Evolutionary conservation across 37 sponge, comb jelly and placozoan genomes (phyloP).

Genomic region (Geodia barretti): DNA sequence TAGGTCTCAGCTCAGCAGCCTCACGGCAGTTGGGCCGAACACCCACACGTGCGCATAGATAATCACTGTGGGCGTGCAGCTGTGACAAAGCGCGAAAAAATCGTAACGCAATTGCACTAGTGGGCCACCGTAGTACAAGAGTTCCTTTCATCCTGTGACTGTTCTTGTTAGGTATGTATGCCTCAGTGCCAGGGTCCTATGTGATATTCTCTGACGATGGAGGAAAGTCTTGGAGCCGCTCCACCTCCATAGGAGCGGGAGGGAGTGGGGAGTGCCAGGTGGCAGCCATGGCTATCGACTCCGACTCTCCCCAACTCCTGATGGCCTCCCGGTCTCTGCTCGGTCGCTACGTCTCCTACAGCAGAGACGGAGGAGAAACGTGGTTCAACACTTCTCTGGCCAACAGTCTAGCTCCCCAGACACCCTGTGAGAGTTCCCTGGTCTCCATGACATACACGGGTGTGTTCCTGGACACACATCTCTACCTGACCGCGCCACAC

Average conservation of each 20-base stretch:
- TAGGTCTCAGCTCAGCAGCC: no score
- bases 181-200: constrained; percentile 15
- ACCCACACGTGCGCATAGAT: no score
- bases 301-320: not conserved
- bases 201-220: constrained; percentile 25
- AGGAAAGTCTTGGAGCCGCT: constrained; percentile 16
- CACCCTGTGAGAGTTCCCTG: constrained; percentile 2
- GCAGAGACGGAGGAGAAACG: constrained; percentile 22
- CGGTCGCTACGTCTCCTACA: constrained; percentile 4
- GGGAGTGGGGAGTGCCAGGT: constrained; percentile 19
- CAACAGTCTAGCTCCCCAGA: constrained; percentile 4
- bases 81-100: no score
- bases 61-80: no score
- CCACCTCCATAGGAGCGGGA: not conserved
- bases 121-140: no score
- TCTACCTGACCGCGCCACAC: constrained; percentile 17
- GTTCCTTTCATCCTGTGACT: no score
- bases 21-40: no score
- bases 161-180: constrained; percentile 21
- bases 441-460: constrained; percentile 7
- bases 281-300: not conserved
- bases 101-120: no score
- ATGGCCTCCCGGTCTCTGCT: not conserved
- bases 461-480: constrained; percentile 10
- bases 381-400: constrained; percentile 1